A percentile compares a stretch with the other conserved stretches of the same genome.
phyloP scores from a whole-genome alignment of 2,797 vertebrate species.

The Leptatherina wallacei region DNA sequence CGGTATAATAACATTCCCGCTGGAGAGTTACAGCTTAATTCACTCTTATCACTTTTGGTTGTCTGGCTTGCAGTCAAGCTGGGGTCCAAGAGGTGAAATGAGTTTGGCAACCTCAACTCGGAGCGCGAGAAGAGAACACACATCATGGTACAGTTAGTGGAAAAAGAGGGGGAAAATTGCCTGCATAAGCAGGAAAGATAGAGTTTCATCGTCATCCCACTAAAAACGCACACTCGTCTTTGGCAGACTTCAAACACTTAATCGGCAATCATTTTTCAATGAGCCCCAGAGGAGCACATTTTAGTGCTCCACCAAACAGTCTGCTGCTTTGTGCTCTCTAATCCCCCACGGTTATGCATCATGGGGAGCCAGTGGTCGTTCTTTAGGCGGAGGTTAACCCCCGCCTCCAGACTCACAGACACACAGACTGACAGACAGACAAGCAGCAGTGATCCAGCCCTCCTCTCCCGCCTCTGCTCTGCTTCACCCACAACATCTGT shows the following conservation, averaged over 20 bases:
- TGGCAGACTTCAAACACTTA: slow-evolving; percentile 87
- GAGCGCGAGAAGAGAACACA: slow-evolving; percentile 81
- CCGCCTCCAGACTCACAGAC: slow-evolving; percentile 64
- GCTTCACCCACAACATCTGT: slow-evolving; percentile 77
- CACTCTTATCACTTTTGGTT: slow-evolving; percentile 84
- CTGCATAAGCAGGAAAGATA: slow-evolving; percentile 87
- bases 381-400: slow-evolving; percentile 79
- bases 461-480: slow-evolving; percentile 51
- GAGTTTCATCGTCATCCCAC: slow-evolving; percentile 85
- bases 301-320: slow-evolving; percentile 85
- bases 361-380: slow-evolving; percentile 78
- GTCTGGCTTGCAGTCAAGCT: slow-evolving; percentile 85
- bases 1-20: slow-evolving; percentile 83
- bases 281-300: slow-evolving; percentile 85
- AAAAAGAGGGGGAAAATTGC: slow-evolving; percentile 85
- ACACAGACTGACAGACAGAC: slow-evolving; percentile 58
- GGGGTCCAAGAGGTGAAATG: slow-evolving; percentile 87
- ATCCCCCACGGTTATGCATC: slow-evolving; percentile 85
- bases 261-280: slow-evolving; percentile 88
- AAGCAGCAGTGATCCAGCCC: slow-evolving; percentile 49
- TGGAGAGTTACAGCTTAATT: slow-evolving; percentile 83
- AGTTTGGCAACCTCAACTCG: slow-evolving; percentile 86
- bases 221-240: slow-evolving; percentile 82
- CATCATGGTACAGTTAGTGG: slow-evolving; percentile 84
- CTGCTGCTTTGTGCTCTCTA: slow-evolving; percentile 83